Base-by-base conservation (phyloP, 2,113 vertebrate genomes). In the Dipodomys merriami region DNA sequence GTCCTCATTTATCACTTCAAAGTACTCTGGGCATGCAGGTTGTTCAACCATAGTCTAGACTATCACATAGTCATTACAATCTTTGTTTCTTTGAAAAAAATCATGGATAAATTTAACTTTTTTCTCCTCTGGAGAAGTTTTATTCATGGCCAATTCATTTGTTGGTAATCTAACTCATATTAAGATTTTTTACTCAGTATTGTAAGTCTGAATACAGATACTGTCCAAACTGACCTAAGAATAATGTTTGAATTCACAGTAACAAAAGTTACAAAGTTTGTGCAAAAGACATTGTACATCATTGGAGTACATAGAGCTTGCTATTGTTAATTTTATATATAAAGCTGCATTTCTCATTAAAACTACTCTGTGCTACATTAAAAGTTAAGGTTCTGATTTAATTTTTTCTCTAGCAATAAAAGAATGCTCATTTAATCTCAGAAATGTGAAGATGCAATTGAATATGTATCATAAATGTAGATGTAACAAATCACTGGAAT, bases 291-390 rank as follows among this genome's bases (percentile, higher is more conserved):
- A 95, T 84, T 46, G 35, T 95, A 93, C 87, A 46, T 91, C 96
- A 93, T 13, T 95, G 93, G 91, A 97, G 94, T 94, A 96, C 88
- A 97, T 86, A 84, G 89, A 97, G 62, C 86, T 96, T 96, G 96
- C 97, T 92, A 91, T 22, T 82, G 85, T 96, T 93, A 94, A 95
- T 94, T 97, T 94, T 95, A 82, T 83, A 93, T 87, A 95, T 95
- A 93, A 97, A 92, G 71, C 86, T 97, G 86, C 80, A 77, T 97
- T 97, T 96, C 83, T 97, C 69, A 96, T 80, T 93, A 62, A 92
- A 97, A 89, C 96, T 94, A 87, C 82, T 96, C 57, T 96, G 84
- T 94, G 83, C 90, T 96, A 97, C 90, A 88, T 96, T 94, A 83
- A 90, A 81, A 97, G 92, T 92, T 94, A 92, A 95, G 35, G 91